Conservation (phyloP, 1,140 invertebrate genomes). For the Aphis craccivora region DNA sequence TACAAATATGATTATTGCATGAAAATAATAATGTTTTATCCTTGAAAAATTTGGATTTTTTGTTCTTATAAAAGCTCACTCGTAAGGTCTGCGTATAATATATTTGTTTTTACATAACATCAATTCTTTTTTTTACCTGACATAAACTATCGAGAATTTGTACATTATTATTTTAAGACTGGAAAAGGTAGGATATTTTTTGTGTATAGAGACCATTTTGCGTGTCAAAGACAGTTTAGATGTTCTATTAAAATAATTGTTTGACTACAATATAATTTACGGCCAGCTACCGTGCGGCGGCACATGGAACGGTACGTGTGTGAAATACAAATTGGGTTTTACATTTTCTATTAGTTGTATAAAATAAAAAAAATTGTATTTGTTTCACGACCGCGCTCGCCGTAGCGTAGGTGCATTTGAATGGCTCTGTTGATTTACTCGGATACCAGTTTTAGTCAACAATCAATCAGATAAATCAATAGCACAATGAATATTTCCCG, state of each 20-base stretch:
- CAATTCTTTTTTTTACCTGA: not conserved
- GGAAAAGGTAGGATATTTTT: not conserved
- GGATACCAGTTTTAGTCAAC: not conserved
- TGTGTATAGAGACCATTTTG: not conserved
- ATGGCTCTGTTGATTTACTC: not conserved
- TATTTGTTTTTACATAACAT: not conserved
- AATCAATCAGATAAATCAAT: slow-evolving; percentile 10
- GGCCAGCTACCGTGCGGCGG: not conserved
- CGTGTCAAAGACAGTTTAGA: not conserved
- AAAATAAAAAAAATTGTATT: slow-evolving; percentile 4
- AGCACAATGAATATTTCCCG: not conserved
- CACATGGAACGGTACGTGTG: not conserved
- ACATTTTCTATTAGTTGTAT: not conserved
- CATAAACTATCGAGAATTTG: not conserved
- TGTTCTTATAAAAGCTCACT: not conserved
- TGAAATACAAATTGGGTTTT: not conserved
- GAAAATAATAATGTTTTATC: not conserved
- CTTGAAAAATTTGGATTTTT: not conserved
- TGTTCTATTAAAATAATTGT: slow-evolving; percentile 20
- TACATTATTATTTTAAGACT: not conserved
- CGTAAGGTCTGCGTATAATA: not conserved
- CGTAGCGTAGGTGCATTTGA: not conserved
- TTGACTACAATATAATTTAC: slow-evolving; percentile 4
- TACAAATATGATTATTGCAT: not conserved
- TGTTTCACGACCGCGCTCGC: not conserved